Evolutionary conservation across 92 coral and sea anemone species (phyloP), one percentile per base, ranked within the genome.

Genomic region (Nematostella vectensis): DNA sequence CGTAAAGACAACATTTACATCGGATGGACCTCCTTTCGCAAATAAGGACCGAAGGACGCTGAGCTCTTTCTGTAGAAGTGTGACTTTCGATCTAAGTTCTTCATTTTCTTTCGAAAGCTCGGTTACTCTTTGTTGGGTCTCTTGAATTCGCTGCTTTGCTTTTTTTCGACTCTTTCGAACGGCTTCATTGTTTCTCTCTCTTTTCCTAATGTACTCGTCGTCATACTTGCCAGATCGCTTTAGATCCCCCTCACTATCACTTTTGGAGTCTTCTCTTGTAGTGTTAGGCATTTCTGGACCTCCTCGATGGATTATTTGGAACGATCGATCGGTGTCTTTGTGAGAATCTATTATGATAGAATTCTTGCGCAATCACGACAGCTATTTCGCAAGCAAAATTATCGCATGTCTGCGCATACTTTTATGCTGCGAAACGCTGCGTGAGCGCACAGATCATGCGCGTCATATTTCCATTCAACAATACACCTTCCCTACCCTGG

Each of bases 81-180:
- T 75, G 38, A 93, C 99, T 71, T 93, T 93, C 42, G 70, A 77
- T 21, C 87, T 81, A 27, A 93, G 75, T 20, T 87, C 93, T 40
- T 80, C 89, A 71, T 93, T 93, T 64, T 93, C 99, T 51, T 77
- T 60, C 29, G 99, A 2, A 27, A 93, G 74, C 57, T 62, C 83
- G 23, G 49, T 58, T 1, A 93, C 99, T 43, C 99, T 77, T 51
- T 52, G 70, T 29, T 72, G 65, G 20, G 99, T 93, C 61, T 93
- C 99, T 36, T 93, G 95, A 66, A 93, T 93, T 54, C 78, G 75
- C 58, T 78, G 85, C 56, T 87, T 93, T 6, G 99, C 95, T 53
- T 93, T 93, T 62, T 77, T 88, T 18, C 99, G 94, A 72, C 99
- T 93, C 61, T 93, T 93, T 31, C 99, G 75, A 12, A 93, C 99